Evolutionary conservation across 2,888 invertebrate genomes (phyloP), one percentile per base, ranked within the genome.

Genomic region (Tricholauxania praeusta): DNA sequence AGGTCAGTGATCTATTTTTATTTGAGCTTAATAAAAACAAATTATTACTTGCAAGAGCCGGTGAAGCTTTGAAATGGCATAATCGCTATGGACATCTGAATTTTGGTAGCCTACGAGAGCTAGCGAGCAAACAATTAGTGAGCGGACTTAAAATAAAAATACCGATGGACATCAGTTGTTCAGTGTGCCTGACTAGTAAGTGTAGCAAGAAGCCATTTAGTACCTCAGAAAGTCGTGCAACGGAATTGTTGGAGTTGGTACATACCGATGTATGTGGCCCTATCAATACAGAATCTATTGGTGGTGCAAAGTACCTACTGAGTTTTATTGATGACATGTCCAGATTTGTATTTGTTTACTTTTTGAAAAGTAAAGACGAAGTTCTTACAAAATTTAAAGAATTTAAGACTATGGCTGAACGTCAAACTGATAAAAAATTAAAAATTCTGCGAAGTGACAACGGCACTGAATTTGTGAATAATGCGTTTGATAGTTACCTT

Each of bases 401-500:
- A 57, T 67, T 67, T 53, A 67, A 67, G 39, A 14, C 6, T 14
- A 53, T 67, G 53, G 67, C 15, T 14, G 67, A 67, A 57, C 19
- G 32, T 19, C 39, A 67, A 57, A 57, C 67, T 17, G 32, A 14
- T 12, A 47, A 32, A 28, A 67, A 73, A 19, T 71, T 74, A n/a
- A 75, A 76, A 51, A 39, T 67, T 5, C 39, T 74, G 1, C 17
- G 72, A 28, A 71, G 52, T 48, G 72, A 69, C 39, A 73, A 60
- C 22, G 51, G 49, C 22, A 49, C 28, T 22, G 66, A 73, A 66
- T 72, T 49, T 47, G 32, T 66, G 1, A 71, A 59, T n/a, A 67
- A 55, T 12, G 63, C 72, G 4, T 78, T 78, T 57, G 55, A 75
- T 12, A 59, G 19, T 59, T 78, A 70, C 73, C 65, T 77, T 14